Evolutionary conservation across 2,113 vertebrate genomes (phyloP), one percentile per base, ranked within the genome.

Genomic region (Galeopterus variegatus): DNA sequence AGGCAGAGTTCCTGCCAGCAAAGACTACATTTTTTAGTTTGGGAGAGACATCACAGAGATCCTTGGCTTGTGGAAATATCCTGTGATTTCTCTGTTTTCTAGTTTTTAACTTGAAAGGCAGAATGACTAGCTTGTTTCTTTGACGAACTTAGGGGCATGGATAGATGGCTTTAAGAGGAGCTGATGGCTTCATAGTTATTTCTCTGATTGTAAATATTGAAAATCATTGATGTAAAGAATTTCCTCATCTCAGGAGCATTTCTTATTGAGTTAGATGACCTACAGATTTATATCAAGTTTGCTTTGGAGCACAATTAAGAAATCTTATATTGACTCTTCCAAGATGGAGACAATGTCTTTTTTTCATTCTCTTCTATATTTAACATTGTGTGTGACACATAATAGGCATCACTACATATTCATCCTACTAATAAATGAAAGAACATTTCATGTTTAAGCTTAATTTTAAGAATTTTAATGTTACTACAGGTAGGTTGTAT

Each of bases 21-120:
- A 93, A 94, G 86, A 87, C 14, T 41, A 76, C 8, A 80, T 28
- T 4, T 96, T 97, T 96, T 93, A 92, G 73, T 93, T 93, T 88
- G 77, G 45, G 69, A 94, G 85, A 81, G 67, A 79, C 6, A 41
- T 67, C n/a, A 67, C 6, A 81, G n/a, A 83, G 31, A 69, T 19
- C 23, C 31, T 93, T 89, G 65, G 6, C 33, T 33, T 88, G 8
- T n/a, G 41, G 67, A 90, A 11, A 23, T 76, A 64, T 58, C 17
- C 62, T 97, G 67, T 3, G 3, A n/a, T 90, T 93, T 93, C 56
- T 85, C 8, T 73, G 31, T 93, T 96, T 93, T 92, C 64, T 58
- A 86, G 77, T 80, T 95, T 94, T 92, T 88, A 81, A 80, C 62
- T 88, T 82, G 69, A 93, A 96, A 96, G 93, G 8, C 23, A 76